Evolutionary conservation across 64 coral and sea anemone genomes (phyloP).

Genomic region (Astreopora myriophthalma): DNA sequence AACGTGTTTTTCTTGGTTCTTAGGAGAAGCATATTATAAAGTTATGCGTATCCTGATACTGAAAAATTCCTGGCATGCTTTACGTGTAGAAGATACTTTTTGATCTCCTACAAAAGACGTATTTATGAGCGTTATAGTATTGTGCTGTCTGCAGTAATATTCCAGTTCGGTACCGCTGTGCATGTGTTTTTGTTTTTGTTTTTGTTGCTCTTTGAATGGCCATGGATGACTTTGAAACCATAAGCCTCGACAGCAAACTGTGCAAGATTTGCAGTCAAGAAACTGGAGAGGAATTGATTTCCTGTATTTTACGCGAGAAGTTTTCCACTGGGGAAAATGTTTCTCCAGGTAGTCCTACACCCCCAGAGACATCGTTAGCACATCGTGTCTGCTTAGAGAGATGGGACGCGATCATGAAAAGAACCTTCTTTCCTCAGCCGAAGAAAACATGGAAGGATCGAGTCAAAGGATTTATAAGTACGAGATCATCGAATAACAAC

Average conservation of each 20-base stretch:
- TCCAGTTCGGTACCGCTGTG: background rate
- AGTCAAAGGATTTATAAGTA: slow-evolving; percentile 69
- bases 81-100: background rate
- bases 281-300: slow-evolving; percentile 81
- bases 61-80: background rate
- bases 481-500: slow-evolving; percentile 26
- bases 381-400: slow-evolving; percentile 73
- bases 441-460: slow-evolving; percentile 90
- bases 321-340: slow-evolving; percentile 41
- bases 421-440: slow-evolving; percentile 45
- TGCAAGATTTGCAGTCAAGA: slow-evolving; percentile 91
- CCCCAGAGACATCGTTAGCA: slow-evolving; percentile 40
- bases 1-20: background rate
- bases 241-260: slow-evolving; percentile 71
- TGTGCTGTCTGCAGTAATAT: background rate
- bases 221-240: slow-evolving; percentile 82
- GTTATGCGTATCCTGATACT: background rate
- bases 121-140: background rate
- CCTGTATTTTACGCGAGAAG: slow-evolving; percentile 76
- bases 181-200: background rate
- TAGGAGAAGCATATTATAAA: background rate
- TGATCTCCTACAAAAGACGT: no score
- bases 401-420: slow-evolving; percentile 78
- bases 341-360: background rate
- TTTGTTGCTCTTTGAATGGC: background rate